Base-by-base conservation (phyloP, 2,797 vertebrate species). In the Acanthopagrus latus region DNA sequence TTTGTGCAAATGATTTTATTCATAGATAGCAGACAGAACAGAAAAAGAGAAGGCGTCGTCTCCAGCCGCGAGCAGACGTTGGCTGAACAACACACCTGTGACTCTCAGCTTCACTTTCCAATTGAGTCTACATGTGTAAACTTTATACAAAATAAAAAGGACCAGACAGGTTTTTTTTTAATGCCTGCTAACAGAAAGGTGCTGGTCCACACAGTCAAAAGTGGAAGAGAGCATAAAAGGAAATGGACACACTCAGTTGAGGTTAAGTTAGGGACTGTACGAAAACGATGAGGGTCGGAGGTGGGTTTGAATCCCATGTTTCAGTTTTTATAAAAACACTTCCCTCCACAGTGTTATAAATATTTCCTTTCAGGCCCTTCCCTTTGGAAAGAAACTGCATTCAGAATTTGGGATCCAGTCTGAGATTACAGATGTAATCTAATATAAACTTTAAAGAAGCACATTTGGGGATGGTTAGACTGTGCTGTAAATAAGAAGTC, bases 1-100 rank as follows among this genome's bases (percentile, higher is more conserved):
- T 73, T 78, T 86, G 86, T 88, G 86, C 83, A 92, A 93, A 92
- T 80, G 0, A 81, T 78, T 93, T 92, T 92, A 92, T 91, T 94
- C 46, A 69, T 84, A 78, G 68, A 89, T 81, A 51, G 71, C 78
- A 72, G 74, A 88, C 75, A 82, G 62, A 78, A 86, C 81, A 88
- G 86, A 82, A 75, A 81, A 57, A 75, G 12, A 64, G 29, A 51
- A 47, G 21, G 38, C 48, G 33, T 73, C 47, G 20, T 69, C 73
- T 78, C 17, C 57, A 50, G 52, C 65, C 10, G 13, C 17, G 27
- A 63, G 43, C 11, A 13, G 27, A 67, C 0, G 20, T 54, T 20
- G 9, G 48, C 64, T 38, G 33, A 44, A 18, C 20, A 10, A 33
- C 9, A 54, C 56, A 78, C 52, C 52, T 1, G 13, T 9, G 3